A percentile compares a stretch with the other conserved stretches of the same genome.
Conservation (phyloP, 2,888 invertebrate genomes). For the Toxonevra muliebris region DNA sequence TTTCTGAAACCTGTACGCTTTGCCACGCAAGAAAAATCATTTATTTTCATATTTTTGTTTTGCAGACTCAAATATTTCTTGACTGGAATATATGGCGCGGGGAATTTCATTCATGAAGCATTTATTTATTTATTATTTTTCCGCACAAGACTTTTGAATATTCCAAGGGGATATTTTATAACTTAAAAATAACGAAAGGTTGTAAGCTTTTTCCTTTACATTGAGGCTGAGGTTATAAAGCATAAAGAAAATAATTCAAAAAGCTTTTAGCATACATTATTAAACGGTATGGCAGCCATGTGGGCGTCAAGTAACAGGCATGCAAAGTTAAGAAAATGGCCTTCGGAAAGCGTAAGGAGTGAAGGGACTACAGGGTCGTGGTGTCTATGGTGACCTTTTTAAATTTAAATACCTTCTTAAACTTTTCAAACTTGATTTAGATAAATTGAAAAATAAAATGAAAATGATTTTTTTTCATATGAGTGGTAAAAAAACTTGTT, state of each 20-base stretch:
- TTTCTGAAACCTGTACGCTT: not conserved
- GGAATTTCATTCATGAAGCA: not conserved
- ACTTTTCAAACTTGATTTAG: slow-evolving; percentile 39
- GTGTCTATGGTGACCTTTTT: slow-evolving; percentile 36
- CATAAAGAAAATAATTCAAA: slow-evolving; percentile 58
- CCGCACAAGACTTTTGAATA: slow-evolving; percentile 35
- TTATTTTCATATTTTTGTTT: not conserved
- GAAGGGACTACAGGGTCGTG: not conserved
- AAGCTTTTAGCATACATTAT: slow-evolving; percentile 63
- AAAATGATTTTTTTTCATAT: slow-evolving; percentile 32
- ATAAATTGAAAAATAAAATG: slow-evolving; percentile 38
- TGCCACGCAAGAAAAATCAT: not conserved
- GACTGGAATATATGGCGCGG: not conserved
- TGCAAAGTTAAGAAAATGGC: slow-evolving; percentile 1
- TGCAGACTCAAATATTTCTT: not conserved
- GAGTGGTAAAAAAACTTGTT: slow-evolving; percentile 13
- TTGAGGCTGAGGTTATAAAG: slow-evolving; percentile 31
- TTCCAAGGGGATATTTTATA: slow-evolving; percentile 37
- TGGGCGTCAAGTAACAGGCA: slow-evolving; percentile 3
- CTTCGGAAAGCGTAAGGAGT: slow-evolving; percentile 25
- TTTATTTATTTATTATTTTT: slow-evolving; percentile 29
- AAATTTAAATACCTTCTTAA: slow-evolving; percentile 12
- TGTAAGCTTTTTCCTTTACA: not conserved
- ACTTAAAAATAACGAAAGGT: too few relatives aligned
- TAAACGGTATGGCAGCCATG: slow-evolving; percentile 30